phyloP scores from a whole-genome alignment of 2,113 vertebrate genomes.

The Chelonoidis abingdonii region DNA sequence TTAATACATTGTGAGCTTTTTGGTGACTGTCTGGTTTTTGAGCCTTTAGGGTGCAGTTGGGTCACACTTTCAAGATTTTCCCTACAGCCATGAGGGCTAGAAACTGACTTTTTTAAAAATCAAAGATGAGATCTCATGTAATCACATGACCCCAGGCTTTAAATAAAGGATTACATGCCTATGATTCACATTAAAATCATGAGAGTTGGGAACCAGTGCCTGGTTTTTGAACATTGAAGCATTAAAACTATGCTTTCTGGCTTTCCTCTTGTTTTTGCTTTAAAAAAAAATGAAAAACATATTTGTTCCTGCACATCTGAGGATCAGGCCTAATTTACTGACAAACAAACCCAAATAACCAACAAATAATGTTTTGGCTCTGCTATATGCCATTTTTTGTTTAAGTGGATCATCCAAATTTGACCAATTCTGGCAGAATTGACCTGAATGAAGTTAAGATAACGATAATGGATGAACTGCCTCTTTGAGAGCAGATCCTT shows the following conservation, averaged over 20 bases:
- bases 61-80: conserved; percentile 41
- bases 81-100: not conserved
- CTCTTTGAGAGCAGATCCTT: not conserved
- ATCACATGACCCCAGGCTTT: conserved; percentile 19
- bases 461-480: not conserved
- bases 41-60: not conserved
- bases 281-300: not conserved
- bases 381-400: not conserved
- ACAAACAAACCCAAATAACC: not conserved
- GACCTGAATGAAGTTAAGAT: not conserved
- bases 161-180: not conserved
- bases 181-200: not conserved
- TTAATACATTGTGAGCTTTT: conserved; percentile 46
- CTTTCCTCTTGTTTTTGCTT: not conserved
- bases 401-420: not conserved
- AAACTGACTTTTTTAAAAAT: not conserved
- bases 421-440: not conserved
- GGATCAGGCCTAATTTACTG: too few species aligned
- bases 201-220: not conserved
- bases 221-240: not conserved
- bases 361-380: not conserved
- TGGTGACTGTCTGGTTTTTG: conserved; percentile 51
- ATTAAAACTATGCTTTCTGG: not conserved
- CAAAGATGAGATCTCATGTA: conserved; percentile 11
- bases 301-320: not conserved